phyloP scores from a whole-genome alignment of 1,140 invertebrate species.

The Varroa destructor region DNA sequence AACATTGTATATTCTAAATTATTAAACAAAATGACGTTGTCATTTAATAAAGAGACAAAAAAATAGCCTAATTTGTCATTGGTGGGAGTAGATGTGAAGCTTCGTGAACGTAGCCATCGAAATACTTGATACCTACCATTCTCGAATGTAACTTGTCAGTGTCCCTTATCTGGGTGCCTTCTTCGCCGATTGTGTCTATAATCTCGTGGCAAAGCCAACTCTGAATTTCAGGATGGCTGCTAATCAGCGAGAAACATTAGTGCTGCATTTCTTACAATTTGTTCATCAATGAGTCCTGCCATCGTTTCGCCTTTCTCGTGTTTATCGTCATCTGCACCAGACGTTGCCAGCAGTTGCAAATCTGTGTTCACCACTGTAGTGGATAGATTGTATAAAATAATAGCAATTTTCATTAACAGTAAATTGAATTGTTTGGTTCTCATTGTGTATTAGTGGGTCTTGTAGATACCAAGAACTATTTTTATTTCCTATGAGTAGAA shows the following conservation, averaged over 20 bases:
- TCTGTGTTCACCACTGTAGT: too few species aligned
- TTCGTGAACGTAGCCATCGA: neutral
- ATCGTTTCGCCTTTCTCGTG: neutral
- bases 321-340: too few species aligned
- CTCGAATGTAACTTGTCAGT: neutral
- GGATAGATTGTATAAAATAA: too few species aligned
- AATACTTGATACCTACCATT: neutral
- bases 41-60: too few species aligned
- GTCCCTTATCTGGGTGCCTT: neutral
- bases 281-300: neutral
- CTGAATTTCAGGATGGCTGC: constrained; percentile 12
- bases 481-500: too few species aligned
- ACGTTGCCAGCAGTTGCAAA: too few species aligned
- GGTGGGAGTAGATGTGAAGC: neutral
- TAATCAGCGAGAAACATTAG: constrained; percentile 7
- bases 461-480: too few species aligned
- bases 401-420: too few species aligned
- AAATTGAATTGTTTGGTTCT: too few species aligned
- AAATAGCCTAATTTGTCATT: neutral
- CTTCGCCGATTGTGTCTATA: neutral
- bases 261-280: neutral
- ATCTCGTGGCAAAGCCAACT: neutral
- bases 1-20: too few species aligned
- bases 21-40: too few species aligned
- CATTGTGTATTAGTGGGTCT: too few species aligned